Percentiles rank a stretch among this genome's conserved stretches.
Evolutionary conservation across 2,888 invertebrate genomes (phyloP).

Genomic region (Dinocampus coccinellae): DNA sequence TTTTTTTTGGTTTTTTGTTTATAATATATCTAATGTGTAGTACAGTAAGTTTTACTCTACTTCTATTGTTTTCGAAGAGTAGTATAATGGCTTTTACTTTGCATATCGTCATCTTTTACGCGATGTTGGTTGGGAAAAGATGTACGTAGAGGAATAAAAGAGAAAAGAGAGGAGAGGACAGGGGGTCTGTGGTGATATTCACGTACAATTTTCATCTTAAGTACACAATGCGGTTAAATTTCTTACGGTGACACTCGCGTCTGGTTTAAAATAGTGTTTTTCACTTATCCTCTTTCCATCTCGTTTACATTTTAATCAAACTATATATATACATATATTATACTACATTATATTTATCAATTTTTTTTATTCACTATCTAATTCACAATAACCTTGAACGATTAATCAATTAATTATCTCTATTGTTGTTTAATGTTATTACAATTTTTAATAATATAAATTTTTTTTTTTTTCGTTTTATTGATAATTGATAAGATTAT

Average conservation of each 20-base stretch:
- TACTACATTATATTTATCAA: background rate
- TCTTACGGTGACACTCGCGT: background rate
- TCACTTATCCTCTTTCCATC: background rate
- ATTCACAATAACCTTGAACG: background rate
- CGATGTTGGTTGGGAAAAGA: no score
- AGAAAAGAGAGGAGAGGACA: no score
- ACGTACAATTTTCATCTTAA: background rate
- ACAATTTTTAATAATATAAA: no score
- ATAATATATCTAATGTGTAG: no score
- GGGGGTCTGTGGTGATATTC: background rate
- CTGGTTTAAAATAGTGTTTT: background rate
- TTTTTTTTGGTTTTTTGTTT: no score
- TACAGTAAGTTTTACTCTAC: no score
- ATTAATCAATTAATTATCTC: background rate
- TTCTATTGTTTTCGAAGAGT: no score
- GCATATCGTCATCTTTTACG: no score
- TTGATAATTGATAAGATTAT: no score
- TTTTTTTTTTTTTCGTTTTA: no score
- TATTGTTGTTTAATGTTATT: background rate
- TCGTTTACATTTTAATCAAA: background rate
- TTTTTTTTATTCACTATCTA: background rate
- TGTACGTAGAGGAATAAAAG: no score
- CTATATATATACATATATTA: background rate
- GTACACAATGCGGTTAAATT: background rate
- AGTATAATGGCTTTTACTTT: no score